Base-by-base conservation (phyloP, 2,797 vertebrate genomes). In the Echiichthys vipera region DNA sequence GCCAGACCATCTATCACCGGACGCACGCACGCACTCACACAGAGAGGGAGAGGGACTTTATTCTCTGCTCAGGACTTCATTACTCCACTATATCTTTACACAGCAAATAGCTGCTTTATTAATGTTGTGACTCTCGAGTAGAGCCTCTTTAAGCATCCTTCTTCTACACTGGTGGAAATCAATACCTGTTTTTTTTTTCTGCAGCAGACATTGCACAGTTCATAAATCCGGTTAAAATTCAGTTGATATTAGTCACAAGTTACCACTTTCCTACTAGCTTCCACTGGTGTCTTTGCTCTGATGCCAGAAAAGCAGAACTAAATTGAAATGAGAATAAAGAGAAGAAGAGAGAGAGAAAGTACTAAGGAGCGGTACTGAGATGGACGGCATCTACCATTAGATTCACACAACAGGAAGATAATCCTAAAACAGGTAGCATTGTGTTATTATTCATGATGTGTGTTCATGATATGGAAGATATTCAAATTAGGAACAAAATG, bases 191-290 rank as follows among this genome's bases (percentile, higher is more conserved):
- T 62, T n/a, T 45, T 18, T 65, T 62, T n/a, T 45, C 39, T 39
- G 36, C 25, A 20, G 45, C 42, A 57, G 45, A 58, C 54, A 30
- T 39, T 24, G 36, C 46, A 20, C 14, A 32, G 58, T 63, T 65
- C 22, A 56, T 70, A 36, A 51, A 69, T 55, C 9, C 11, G 22
- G 10, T 71, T 65, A 49, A 50, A 71, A 74, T 22, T 49, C 43
- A 1, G 11, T 20, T 45, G 40, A 68, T 36, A 29, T 58, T n/a
- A 15, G 9, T n/a, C 5, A 24, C 17, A 40, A 0, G 0, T 61
- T n/a, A 17, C 25, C 18, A 25, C 6, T 34, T 46, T 57, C 14
- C 32, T 18, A 7, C 29, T 9, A 29, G 20, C 34, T 49, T 46
- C 25, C n/a, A n/a, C n/a, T n/a, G n/a, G n/a, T n/a, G n/a, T n/a